Evolutionary conservation across 2,797 vertebrate species (phyloP).

Genomic region (Limosa lapponica): DNA sequence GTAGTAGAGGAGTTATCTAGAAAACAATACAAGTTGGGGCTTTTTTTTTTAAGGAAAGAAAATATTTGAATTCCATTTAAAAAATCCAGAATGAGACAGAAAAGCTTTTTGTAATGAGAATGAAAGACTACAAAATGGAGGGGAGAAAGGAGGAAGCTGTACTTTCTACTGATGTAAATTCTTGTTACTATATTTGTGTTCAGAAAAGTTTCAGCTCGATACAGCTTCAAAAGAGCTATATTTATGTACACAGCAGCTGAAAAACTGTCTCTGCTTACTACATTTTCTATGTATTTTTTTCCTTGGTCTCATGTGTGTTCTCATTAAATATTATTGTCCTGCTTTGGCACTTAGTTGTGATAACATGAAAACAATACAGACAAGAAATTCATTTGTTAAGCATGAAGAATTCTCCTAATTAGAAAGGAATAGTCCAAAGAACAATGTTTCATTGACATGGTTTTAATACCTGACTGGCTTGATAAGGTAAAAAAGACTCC

Average conservation of each 20-base stretch:
- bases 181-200: neutral
- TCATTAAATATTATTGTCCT: conserved; percentile 2
- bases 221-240: neutral
- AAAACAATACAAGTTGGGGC: neutral
- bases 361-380: conserved; percentile 4
- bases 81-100: neutral
- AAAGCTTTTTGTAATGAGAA: neutral
- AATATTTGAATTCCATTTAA: neutral
- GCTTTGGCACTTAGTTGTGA: neutral
- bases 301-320: neutral
- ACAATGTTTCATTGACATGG: neutral
- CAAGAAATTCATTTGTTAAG: conserved; percentile 31
- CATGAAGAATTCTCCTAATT: conserved; percentile 37
- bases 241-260: neutral
- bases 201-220: neutral
- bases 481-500: neutral
- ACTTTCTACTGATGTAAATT: neutral
- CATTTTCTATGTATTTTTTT: neutral
- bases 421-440: conserved; percentile 8
- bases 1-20: neutral
- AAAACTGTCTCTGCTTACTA: neutral
- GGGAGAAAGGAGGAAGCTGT: neutral
- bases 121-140: neutral
- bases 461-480: neutral
- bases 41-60: neutral